These are phyloP conservation scores for Schlechtendalia chinensis DNA, from an alignment of 1,140 invertebrate species.

Conservation along the genomic window DNA sequence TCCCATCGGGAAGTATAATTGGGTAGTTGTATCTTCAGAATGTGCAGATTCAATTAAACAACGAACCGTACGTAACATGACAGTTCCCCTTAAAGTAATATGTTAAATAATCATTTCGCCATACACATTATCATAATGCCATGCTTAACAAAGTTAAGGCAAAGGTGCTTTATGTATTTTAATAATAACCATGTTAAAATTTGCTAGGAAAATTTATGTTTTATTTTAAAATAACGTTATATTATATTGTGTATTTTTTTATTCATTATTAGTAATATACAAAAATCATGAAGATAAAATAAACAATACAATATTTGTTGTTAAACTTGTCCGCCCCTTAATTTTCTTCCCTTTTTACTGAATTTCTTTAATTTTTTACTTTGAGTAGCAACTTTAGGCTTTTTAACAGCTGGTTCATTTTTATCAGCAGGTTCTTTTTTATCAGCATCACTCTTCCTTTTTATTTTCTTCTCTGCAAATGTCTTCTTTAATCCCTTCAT, in stretches of 20 bases:
- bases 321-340: constrained; percentile 45
- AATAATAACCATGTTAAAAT: background rate
- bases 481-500: constrained; percentile 88
- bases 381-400: background rate
- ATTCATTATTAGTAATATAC: constrained; percentile 12
- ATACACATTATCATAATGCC: background rate
- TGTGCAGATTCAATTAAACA: constrained; percentile 69
- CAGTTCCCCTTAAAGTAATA: constrained; percentile 76
- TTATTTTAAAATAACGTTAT: background rate
- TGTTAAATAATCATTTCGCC: constrained; percentile 60
- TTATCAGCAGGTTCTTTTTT: constrained; percentile 13
- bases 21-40: constrained; percentile 74
- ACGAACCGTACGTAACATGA: constrained; percentile 72
- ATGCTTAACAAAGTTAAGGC: constrained; percentile 8
- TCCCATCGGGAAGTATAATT: constrained; percentile 82
- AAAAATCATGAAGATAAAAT: constrained; percentile 17
- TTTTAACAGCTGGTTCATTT: constrained; percentile 21
- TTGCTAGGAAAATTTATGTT: background rate
- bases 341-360: constrained; percentile 46
- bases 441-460: constrained; percentile 8
- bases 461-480: constrained; percentile 27
- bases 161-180: constrained; percentile 9
- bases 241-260: background rate
- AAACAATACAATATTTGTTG: background rate
- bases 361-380: constrained; percentile 47